Evolutionary conservation across 2,888 invertebrate species (phyloP).

Genomic region (Philereme vetulata): DNA sequence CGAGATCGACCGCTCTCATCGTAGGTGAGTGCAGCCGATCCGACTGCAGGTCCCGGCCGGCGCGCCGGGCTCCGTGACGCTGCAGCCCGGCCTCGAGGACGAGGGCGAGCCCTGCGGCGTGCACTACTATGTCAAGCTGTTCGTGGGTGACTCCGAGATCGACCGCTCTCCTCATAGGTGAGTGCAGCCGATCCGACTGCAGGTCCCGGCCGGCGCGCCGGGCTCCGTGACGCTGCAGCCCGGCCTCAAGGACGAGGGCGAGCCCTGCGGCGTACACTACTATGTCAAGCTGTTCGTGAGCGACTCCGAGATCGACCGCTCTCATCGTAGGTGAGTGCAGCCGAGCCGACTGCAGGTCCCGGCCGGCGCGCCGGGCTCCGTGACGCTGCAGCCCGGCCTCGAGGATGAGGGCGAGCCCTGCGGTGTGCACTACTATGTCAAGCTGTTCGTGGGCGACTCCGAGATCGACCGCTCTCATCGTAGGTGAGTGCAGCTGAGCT

Average conservation of each 20-base stretch:
- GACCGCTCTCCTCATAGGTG: constrained; percentile 92
- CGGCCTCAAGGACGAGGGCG: constrained; percentile 91
- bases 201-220: constrained; percentile 83
- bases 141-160: constrained; percentile 90
- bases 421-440: constrained; percentile 96
- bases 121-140: constrained; percentile 95
- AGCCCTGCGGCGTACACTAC: constrained; percentile 97
- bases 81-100: constrained; percentile 92
- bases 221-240: constrained; percentile 84
- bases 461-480: constrained; percentile 92
- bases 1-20: constrained; percentile 90
- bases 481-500: constrained; percentile 90
- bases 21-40: constrained; percentile 91
- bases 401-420: constrained; percentile 95
- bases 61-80: background rate
- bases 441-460: constrained; percentile 92
- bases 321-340: constrained; percentile 89
- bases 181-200: constrained; percentile 91
- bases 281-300: constrained; percentile 95
- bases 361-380: constrained; percentile 38
- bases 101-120: constrained; percentile 96
- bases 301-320: constrained; percentile 90
- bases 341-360: constrained; percentile 94
- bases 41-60: constrained; percentile 88
- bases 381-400: constrained; percentile 87